Percentiles rank a stretch among this genome's conserved stretches.
Evolutionary conservation across 2,888 invertebrate species (phyloP).

Genomic region (Drosophila siamana): DNA sequence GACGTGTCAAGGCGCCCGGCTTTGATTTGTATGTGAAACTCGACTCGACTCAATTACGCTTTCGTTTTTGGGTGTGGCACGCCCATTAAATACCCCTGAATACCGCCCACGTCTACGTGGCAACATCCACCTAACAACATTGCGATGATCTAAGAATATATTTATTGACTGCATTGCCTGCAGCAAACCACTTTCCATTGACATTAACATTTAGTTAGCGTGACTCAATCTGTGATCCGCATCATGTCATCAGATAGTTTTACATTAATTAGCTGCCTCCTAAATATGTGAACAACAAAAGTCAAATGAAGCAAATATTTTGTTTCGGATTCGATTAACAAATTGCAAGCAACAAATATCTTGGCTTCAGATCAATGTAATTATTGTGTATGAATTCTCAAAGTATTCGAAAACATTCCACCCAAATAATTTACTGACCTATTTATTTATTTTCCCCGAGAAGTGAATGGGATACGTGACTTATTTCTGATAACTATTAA

Average conservation of each 20-base stretch:
- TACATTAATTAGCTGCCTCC: no score
- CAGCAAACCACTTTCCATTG: conserved; percentile 2
- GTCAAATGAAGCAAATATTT: no score
- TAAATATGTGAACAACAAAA: no score
- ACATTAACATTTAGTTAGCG: neutral
- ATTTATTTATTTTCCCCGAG: neutral
- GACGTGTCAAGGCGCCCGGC: conserved; percentile 38
- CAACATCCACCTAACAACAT: neutral
- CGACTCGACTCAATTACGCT: conserved; percentile 8
- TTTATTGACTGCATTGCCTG: no score
- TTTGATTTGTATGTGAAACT: conserved; percentile 18
- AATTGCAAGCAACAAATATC: no score
- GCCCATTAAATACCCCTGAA: neutral
- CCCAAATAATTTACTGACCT: no score
- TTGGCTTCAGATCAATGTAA: no score
- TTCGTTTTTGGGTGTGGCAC: conserved; percentile 28
- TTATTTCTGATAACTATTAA: neutral
- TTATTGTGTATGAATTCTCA: no score
- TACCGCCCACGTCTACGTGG: neutral
- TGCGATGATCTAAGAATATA: conserved; percentile 16
- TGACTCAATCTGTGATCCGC: neutral
- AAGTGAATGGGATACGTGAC: neutral
- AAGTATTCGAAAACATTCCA: no score
- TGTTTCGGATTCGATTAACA: no score
- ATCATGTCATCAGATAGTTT: no score